Percentiles rank a stretch among this genome's conserved stretches.
phyloP scores from a whole-genome alignment of 2,113 vertebrate species.

The Ariopsis seemanni region DNA sequence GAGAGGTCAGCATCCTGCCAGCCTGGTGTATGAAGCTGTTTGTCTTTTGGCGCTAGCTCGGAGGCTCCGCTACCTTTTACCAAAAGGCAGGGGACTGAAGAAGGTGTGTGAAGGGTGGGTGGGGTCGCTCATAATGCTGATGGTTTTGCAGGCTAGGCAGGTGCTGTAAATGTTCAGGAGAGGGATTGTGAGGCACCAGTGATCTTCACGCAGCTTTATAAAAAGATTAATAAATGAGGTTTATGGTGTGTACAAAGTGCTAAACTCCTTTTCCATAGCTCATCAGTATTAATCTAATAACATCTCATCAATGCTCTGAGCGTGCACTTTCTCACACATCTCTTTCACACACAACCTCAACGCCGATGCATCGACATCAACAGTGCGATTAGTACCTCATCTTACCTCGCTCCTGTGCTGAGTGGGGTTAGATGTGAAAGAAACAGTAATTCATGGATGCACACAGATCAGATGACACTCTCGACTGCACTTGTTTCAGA shows the following conservation, averaged over 20 bases:
- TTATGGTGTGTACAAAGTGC: background rate
- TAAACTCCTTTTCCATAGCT: background rate
- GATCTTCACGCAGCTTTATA: no score
- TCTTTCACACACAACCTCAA: background rate
- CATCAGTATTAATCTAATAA: background rate
- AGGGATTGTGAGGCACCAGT: no score
- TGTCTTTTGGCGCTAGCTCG: no score
- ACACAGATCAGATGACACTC: background rate
- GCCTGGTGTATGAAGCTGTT: no score
- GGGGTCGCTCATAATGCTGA: no score
- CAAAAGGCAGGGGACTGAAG: no score
- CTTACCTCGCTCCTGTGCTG: background rate
- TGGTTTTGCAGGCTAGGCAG: no score
- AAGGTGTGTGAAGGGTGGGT: no score
- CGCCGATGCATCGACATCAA: background rate
- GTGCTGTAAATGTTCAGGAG: no score
- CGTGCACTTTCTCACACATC: background rate
- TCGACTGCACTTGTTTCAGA: background rate
- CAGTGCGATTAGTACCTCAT: background rate
- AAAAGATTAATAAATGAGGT: background rate
- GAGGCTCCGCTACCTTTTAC: no score
- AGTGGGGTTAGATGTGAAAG: conserved; percentile 13
- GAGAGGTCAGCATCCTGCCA: no score
- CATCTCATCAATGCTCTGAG: background rate
- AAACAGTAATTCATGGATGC: conserved; percentile 31